Conservation (phyloP, 2,797 vertebrate species). For the Enteromius trimaculatus region DNA sequence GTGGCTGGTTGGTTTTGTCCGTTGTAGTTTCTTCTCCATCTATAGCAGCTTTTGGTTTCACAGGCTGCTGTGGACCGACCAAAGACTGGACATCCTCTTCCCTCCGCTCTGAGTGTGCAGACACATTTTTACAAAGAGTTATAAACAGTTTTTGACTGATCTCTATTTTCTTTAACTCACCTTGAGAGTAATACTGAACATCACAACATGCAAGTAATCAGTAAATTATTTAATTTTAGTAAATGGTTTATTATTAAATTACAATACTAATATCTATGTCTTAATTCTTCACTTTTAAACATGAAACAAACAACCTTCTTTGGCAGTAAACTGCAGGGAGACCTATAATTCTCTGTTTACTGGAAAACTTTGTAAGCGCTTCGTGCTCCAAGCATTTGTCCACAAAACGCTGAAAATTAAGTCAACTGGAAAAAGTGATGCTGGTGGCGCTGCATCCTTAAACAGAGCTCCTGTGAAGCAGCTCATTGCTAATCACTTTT, state of each 20-base stretch:
- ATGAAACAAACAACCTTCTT: background rate
- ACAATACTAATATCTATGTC: background rate
- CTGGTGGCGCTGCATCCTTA: background rate
- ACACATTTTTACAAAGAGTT: background rate
- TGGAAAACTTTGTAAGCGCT: background rate
- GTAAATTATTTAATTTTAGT: too few species aligned
- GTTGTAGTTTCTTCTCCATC: background rate
- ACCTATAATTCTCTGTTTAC: background rate
- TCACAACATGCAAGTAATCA: background rate
- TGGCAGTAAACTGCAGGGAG: background rate
- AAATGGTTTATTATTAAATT: background rate
- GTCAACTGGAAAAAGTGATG: background rate
- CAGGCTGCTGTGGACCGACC: background rate
- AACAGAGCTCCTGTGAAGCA: background rate
- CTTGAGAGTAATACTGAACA: background rate
- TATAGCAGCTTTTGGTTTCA: background rate
- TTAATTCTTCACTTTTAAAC: background rate
- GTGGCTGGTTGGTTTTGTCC: background rate
- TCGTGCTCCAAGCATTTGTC: background rate
- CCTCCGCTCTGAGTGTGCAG: conserved; percentile 19
- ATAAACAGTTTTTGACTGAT: background rate
- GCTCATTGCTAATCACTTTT: background rate
- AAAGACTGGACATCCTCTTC: conserved; percentile 16
- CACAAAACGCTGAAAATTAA: background rate
- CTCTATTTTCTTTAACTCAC: background rate